These are phyloP conservation scores for Picus viridis DNA, from an alignment of 2,797 vertebrate species.

Conservation along the genomic window DNA sequence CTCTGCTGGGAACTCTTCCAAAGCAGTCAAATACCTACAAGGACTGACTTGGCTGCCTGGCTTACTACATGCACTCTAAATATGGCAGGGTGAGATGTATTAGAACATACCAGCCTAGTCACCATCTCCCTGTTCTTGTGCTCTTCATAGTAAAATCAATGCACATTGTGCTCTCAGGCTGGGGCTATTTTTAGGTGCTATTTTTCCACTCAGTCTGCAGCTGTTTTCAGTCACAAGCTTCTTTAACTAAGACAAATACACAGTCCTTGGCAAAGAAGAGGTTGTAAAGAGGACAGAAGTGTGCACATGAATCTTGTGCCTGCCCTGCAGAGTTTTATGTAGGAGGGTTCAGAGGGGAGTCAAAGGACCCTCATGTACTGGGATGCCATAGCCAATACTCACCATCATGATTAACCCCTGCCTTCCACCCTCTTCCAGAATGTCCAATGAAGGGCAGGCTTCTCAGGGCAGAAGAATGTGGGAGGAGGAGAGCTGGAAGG, in stretches of 20 bases:
- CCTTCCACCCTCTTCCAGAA: not conserved
- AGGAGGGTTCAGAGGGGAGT: not conserved
- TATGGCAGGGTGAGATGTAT: slow-evolving; percentile 66
- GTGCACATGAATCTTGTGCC: slow-evolving; percentile 31
- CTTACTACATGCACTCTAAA: slow-evolving; percentile 72
- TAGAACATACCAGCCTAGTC: slow-evolving; percentile 73
- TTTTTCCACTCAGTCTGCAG: slow-evolving; percentile 76
- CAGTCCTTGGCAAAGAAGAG: slow-evolving; percentile 67
- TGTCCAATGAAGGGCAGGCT: not conserved
- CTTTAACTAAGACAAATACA: slow-evolving; percentile 67
- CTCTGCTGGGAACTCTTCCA: slow-evolving; percentile 57
- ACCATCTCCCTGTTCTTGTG: slow-evolving; percentile 48
- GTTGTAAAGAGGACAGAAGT: slow-evolving; percentile 52
- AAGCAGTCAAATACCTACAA: slow-evolving; percentile 69
- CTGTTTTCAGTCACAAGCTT: slow-evolving; percentile 79
- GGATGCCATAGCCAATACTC: not conserved
- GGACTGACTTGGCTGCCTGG: slow-evolving; percentile 64
- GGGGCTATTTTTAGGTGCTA: slow-evolving; percentile 75
- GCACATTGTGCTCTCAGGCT: slow-evolving; percentile 69
- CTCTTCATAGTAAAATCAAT: slow-evolving; percentile 68
- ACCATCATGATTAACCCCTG: not conserved
- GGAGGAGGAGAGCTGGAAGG: slow-evolving; percentile 12
- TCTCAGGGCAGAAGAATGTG: not conserved
- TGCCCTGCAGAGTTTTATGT: not conserved
- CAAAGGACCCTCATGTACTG: not conserved